Evolutionary conservation across 2,888 invertebrate genomes (phyloP).

Genomic region (Metellina segmentata): DNA sequence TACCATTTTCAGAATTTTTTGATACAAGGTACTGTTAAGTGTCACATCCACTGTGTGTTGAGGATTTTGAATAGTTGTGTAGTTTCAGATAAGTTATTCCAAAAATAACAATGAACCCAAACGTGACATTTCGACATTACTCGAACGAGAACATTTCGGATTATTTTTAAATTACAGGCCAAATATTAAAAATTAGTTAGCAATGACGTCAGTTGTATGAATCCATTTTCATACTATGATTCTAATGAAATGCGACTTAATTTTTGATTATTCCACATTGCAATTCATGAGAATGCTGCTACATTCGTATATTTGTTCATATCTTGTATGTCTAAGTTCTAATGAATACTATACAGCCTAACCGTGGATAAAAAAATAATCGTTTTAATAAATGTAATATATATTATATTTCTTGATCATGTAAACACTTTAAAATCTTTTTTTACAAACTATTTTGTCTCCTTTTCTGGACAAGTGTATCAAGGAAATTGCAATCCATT

Average conservation of each 20-base stretch:
- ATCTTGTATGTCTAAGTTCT: too few relatives aligned
- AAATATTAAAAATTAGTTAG: background rate
- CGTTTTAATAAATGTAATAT: too few relatives aligned
- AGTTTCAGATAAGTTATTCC: conserved; percentile 71
- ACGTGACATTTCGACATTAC: conserved; percentile 42
- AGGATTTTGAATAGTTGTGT: conserved; percentile 74
- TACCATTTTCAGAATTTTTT: conserved; percentile 75
- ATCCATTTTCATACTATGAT: too few relatives aligned
- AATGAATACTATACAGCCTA: too few relatives aligned
- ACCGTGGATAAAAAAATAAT: too few relatives aligned
- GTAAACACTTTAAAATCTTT: background rate
- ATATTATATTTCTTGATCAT: too few relatives aligned
- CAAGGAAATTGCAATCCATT: background rate
- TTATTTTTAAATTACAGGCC: conserved; percentile 31
- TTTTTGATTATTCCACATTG: too few relatives aligned
- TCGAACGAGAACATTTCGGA: conserved; percentile 15
- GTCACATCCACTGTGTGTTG: conserved; percentile 70
- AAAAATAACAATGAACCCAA: conserved; percentile 58
- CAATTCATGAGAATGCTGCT: too few relatives aligned
- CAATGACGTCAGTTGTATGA: background rate
- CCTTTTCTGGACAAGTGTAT: background rate
- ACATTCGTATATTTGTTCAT: too few relatives aligned
- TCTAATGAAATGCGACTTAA: too few relatives aligned
- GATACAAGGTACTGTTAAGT: conserved; percentile 76
- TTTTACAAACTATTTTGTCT: conserved; percentile 1